Base-by-base conservation (phyloP, 2,888 invertebrate genomes). In the Dendrolimus pini region DNA sequence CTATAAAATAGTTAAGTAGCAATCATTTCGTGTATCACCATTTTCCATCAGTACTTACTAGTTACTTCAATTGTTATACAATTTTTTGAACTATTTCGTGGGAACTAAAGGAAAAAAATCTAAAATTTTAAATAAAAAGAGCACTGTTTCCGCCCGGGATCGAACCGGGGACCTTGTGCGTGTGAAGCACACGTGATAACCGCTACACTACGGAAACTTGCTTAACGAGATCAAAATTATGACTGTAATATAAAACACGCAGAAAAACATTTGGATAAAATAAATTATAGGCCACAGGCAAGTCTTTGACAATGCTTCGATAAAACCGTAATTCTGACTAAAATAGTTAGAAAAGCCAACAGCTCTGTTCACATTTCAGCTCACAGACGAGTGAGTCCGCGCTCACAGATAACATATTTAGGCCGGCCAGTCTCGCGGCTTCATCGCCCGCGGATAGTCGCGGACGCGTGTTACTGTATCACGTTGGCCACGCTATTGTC, bases 181-280 rank as follows among this genome's bases (percentile, higher is more conserved):
- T 94, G 94, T 94, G 94, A 94, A 94, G 94, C 94, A 94, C 94
- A 94, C 94, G 93, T 94, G 94, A 94, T 94, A 93, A 94, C 94
- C 93, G 92, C 94, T 94, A 93, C 94, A 94, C 93, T 93, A 94
- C 93, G 93, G 92, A 93, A 93, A 93, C 93, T 66, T 41, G 18
- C 55, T 93, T 92, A 92, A 92, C 93, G 93, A 93, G 93, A 2
- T 8, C 6, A 12, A 47, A 47, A 47, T 47, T 47, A 8, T 47
- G 47, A 12, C 8, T 18, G 0, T 30, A 3, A 47, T 47, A 9
- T 8, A 9, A 47, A 47, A 47, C 6, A 30, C 30, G 6, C 47
- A 47, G 12, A 30, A 47, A 47, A 47, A 47, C 47, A 47, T 30
- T 30, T 30, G 0, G 6, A 47, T 47, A 47, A 47, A 12, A 8